Evolutionary conservation across 2,113 vertebrate species (phyloP).

Genomic region (Melospiza melodia): DNA sequence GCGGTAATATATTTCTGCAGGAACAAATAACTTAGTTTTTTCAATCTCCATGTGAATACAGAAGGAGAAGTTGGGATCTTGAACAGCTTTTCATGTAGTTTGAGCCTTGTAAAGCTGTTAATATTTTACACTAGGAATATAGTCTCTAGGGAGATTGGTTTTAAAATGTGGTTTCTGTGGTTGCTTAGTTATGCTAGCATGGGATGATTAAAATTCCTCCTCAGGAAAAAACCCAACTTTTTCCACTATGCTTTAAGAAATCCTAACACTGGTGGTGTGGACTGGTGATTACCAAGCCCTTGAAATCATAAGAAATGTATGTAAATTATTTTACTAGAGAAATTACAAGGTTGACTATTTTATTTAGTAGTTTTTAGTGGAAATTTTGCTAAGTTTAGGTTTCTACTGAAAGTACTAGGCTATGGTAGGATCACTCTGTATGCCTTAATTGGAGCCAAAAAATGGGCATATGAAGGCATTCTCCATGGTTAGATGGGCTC

Average conservation of each 20-base stretch:
- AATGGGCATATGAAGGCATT: not conserved
- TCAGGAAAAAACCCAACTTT: not conserved
- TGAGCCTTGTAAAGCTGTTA: not conserved
- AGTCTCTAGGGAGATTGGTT: not conserved
- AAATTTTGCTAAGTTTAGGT: not conserved
- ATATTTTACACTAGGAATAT: not conserved
- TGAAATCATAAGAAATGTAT: not conserved
- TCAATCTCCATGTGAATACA: not conserved
- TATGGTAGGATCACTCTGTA: not conserved
- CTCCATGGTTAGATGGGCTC: not conserved
- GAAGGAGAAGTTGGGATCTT: not conserved
- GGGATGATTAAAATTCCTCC: constrained; percentile 6
- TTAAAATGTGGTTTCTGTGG: constrained; percentile 10
- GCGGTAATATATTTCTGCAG: not conserved
- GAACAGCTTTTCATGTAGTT: not conserved
- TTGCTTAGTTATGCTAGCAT: constrained; percentile 8
- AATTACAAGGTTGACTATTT: not conserved
- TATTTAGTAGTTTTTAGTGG: not conserved
- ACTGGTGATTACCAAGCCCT: not conserved
- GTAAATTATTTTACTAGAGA: not conserved
- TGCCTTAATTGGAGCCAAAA: not conserved
- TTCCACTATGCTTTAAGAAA: not conserved
- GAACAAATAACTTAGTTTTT: not conserved
- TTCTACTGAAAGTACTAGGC: not conserved
- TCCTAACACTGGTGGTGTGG: not conserved